Base-by-base conservation (phyloP, 2,113 vertebrate species). In the Suricata suricatta region DNA sequence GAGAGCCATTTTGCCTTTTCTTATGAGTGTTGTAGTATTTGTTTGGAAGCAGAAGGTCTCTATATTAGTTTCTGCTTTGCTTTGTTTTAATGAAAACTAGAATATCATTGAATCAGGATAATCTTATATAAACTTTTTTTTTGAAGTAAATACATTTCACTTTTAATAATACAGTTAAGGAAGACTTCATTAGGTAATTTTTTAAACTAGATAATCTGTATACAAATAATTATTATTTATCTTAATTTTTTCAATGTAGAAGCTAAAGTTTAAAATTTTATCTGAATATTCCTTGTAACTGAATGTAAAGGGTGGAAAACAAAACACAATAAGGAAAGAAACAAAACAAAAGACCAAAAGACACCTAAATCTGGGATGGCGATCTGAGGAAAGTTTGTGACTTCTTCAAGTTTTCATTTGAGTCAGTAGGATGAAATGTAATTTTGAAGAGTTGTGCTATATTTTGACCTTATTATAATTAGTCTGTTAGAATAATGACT, bases 401-500 rank as follows among this genome's bases (percentile, higher is more conserved):
- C 21, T 66, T 96, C 7, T 13, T 88, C 8, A 84, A 12, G 50
- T 47, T 72, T 87, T 95, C 79, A 76, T 74, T 95, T 82, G 31
- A 79, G 66, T 76, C 29, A 27, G 57, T 60, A 57, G 44, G 33
- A 33, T 93, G 69, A 97, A 94, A 63, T 93, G 9, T 72, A 71
- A 79, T 81, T 80, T 86, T 79, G 52, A 88, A 82, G 35, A 35
- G 7, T 64, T 97, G 44, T 93, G 31, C 68, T 90, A 68, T 88
- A 93, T 93, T 97, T 76, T 95, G 29, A 83, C n/a, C 88, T 23
- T 52, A 88, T 66, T 92, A 50, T 85, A 81, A 47, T 90, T 38
- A 57, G 31, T 83, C 15, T 86, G 63, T 88, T 93, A 92, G 27
- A 83, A 38, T 95, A 92, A 57, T 82, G 25, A 57, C 25, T 38